Percentiles rank a stretch among this genome's conserved stretches.
Conservation (phyloP, 2,888 invertebrate genomes). For the Ectemnius lituratus region DNA sequence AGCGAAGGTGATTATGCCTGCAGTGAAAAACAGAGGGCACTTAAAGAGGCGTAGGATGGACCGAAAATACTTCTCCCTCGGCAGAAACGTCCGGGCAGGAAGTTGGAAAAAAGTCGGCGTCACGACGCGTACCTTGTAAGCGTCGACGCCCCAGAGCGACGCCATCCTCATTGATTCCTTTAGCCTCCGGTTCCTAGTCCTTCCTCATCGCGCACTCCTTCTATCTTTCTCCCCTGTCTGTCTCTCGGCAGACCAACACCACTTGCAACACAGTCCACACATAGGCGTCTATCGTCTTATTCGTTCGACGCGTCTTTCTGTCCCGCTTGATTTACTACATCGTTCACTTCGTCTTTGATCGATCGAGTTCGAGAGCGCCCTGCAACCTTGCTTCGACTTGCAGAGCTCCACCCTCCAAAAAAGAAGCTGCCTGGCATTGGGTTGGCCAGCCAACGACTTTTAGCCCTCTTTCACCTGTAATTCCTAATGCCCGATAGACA, state of each 20-base stretch:
- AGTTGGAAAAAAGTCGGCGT: conserved; percentile 45
- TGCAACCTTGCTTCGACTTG: too few relatives aligned
- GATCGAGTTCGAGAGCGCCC: not conserved
- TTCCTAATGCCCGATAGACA: too few relatives aligned
- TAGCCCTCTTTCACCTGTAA: too few relatives aligned
- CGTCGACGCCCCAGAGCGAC: conserved; percentile 69
- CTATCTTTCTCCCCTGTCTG: too few relatives aligned
- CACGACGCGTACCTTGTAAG: conserved; percentile 59
- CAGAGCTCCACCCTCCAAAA: too few relatives aligned
- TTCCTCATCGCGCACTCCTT: conserved; percentile 3
- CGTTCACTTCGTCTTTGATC: not conserved
- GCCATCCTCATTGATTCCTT: conserved; percentile 70
- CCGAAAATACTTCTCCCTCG: conserved; percentile 5
- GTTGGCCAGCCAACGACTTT: too few relatives aligned
- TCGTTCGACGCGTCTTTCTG: not conserved
- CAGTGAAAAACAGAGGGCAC: too few relatives aligned
- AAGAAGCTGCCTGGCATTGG: too few relatives aligned
- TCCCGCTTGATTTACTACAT: conserved; percentile 4
- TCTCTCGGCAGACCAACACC: too few relatives aligned
- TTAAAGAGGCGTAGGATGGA: too few relatives aligned
- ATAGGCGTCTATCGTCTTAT: not conserved
- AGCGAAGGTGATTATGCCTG: too few relatives aligned
- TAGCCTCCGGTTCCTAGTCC: conserved; percentile 37
- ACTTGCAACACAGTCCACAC: too few relatives aligned
- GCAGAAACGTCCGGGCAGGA: conserved; percentile 14